A percentile compares a stretch with the other conserved stretches of the same genome.
These are phyloP conservation scores for Seladonia tumulorum DNA, from an alignment of 2,888 invertebrate species.

Conservation along the genomic window DNA sequence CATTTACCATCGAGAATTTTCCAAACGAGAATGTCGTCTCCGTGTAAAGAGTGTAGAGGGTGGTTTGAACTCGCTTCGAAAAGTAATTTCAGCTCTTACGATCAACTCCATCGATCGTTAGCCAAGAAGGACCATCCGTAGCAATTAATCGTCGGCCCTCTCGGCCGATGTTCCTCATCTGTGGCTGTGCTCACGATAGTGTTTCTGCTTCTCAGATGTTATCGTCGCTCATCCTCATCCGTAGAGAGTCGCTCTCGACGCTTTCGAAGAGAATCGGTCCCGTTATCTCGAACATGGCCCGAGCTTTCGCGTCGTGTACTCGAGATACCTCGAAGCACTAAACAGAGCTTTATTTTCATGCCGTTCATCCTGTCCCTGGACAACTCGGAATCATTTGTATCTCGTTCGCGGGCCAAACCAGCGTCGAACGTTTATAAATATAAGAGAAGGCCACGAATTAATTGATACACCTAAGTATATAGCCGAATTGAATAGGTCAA, in stretches of 20 bases:
- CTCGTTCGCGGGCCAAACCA: neutral
- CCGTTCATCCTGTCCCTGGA: neutral
- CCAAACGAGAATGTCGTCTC: neutral
- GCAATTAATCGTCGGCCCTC: conserved; percentile 52
- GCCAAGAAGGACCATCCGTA: conserved; percentile 44
- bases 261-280: conserved; percentile 47
- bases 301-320: conserved; percentile 8
- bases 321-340: neutral
- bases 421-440: neutral
- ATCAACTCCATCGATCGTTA: conserved; percentile 15
- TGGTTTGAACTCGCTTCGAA: conserved; percentile 21
- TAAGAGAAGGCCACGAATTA: too few species aligned
- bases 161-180: conserved; percentile 57
- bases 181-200: conserved; percentile 62
- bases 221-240: conserved; percentile 39
- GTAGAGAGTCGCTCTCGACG: conserved; percentile 42
- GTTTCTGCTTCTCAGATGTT: conserved; percentile 55
- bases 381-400: neutral
- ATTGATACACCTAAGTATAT: too few species aligned
- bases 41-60: conserved; percentile 9
- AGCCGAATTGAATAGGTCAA: too few species aligned
- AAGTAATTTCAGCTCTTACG: conserved; percentile 31
- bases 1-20: conserved; percentile 1
- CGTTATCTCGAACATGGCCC: conserved; percentile 36
- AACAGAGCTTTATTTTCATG: neutral